Conservation (phyloP, 2,888 invertebrate species). For the Dicycla oo region DNA sequence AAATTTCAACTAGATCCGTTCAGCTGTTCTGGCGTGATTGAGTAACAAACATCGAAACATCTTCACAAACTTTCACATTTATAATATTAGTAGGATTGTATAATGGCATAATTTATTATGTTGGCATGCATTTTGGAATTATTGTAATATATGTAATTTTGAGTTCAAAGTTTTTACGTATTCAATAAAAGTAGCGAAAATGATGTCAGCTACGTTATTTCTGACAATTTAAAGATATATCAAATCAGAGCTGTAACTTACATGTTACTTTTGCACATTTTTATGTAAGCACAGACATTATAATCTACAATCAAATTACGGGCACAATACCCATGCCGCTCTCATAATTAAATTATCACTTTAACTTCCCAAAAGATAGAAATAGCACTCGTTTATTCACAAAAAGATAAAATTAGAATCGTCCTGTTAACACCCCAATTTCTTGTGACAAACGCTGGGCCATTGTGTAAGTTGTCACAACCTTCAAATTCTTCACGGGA, state of each 20-base stretch:
- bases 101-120: neutral
- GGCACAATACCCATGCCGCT: neutral
- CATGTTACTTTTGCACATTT: neutral
- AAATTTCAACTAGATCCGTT: too few relatives aligned
- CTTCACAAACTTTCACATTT: too few relatives aligned
- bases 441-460: conserved; percentile 21
- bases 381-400: conserved; percentile 14
- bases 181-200: neutral
- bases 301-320: neutral
- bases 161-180: neutral
- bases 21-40: too few relatives aligned
- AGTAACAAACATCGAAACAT: too few relatives aligned
- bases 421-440: conserved; percentile 25
- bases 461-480: conserved; percentile 14
- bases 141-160: neutral
- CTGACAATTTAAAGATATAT: neutral
- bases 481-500: conserved; percentile 17
- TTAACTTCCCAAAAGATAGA: conserved; percentile 16
- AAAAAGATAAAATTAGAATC: conserved; percentile 39
- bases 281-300: too few relatives aligned
- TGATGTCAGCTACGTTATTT: neutral
- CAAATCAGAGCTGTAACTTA: neutral
- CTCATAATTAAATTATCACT: conserved; percentile 11
- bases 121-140: neutral
- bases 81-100: too few relatives aligned